phyloP scores from a whole-genome alignment of 2,888 invertebrate genomes.

The Stenolophus ochropezus region DNA sequence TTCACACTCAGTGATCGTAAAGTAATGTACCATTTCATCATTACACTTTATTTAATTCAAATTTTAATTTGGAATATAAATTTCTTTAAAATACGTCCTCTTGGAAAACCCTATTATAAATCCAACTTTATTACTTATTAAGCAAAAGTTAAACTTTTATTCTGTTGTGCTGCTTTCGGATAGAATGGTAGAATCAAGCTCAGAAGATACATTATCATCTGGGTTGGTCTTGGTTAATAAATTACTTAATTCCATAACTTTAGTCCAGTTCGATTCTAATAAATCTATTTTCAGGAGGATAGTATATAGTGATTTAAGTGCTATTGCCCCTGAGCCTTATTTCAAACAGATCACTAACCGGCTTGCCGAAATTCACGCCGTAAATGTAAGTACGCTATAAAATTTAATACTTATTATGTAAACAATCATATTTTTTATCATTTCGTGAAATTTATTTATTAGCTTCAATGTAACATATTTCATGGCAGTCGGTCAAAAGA shows the following conservation, averaged over 20 bases:
- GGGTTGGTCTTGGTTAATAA: conserved; percentile 65
- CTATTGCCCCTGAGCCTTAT: conserved; percentile 96
- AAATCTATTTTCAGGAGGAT: conserved; percentile 81
- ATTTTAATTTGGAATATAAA: too few species aligned
- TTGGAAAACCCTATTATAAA: too few species aligned
- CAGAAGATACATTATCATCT: conserved; percentile 64
- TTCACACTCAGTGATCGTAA: too few species aligned
- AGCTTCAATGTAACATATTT: too few species aligned
- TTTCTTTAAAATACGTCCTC: too few species aligned
- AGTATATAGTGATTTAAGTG: conserved; percentile 91
- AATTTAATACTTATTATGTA: too few species aligned
- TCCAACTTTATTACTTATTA: too few species aligned
- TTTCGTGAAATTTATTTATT: too few species aligned
- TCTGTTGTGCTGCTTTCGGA: conserved; percentile 57
- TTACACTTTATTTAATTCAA: too few species aligned
- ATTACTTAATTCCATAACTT: conserved; percentile 11
- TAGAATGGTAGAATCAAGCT: conserved; percentile 61
- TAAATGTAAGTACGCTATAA: conserved; percentile 82
- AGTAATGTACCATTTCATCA: too few species aligned
- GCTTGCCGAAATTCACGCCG: conserved; percentile 92
- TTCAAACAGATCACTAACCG: conserved; percentile 93
- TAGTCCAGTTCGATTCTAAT: conserved; percentile 17
- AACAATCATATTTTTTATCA: too few species aligned
- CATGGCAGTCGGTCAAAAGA: too few species aligned
- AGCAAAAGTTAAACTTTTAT: conserved; percentile 28